Evolutionary conservation across 2,113 vertebrate species (phyloP).

Genomic region (Lontra canadensis): DNA sequence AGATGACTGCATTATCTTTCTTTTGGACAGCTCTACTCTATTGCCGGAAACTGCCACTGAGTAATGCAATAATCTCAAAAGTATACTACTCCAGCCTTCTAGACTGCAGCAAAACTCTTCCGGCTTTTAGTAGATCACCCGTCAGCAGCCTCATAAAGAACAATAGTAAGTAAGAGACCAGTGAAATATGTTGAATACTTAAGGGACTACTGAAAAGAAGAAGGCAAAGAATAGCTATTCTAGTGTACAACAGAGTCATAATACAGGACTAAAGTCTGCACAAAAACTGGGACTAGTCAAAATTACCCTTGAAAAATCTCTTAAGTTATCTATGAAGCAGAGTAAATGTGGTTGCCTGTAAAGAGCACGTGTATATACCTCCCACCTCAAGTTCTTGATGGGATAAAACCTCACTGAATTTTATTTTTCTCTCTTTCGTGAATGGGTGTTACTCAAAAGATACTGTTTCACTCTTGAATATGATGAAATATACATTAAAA

Average conservation of each 20-base stretch:
- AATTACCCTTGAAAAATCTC: conserved; percentile 7
- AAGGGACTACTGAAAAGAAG: not conserved
- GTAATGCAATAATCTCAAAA: not conserved
- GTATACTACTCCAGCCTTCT: not conserved
- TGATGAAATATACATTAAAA: conserved; percentile 45
- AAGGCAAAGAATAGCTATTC: not conserved
- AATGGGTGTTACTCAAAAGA: conserved; percentile 5
- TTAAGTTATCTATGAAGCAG: conserved; percentile 45
- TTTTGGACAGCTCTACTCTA: not conserved
- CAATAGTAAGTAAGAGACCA: not conserved
- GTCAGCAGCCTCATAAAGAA: conserved; percentile 2
- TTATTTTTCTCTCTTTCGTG: conserved; percentile 17
- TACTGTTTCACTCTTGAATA: not conserved
- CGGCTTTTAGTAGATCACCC: not conserved
- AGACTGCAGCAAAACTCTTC: not conserved
- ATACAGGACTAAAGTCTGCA: not conserved
- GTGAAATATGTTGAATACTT: conserved; percentile 1
- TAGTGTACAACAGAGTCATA: not conserved
- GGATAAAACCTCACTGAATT: conserved; percentile 43
- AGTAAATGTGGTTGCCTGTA: conserved; percentile 14
- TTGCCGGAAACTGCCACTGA: not conserved
- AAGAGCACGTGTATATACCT: not conserved
- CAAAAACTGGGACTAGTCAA: not conserved
- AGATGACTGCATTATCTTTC: not conserved
- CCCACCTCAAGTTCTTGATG: not conserved